Base-by-base conservation (phyloP, 2,113 vertebrate species). In the Triplophysa rosa region DNA sequence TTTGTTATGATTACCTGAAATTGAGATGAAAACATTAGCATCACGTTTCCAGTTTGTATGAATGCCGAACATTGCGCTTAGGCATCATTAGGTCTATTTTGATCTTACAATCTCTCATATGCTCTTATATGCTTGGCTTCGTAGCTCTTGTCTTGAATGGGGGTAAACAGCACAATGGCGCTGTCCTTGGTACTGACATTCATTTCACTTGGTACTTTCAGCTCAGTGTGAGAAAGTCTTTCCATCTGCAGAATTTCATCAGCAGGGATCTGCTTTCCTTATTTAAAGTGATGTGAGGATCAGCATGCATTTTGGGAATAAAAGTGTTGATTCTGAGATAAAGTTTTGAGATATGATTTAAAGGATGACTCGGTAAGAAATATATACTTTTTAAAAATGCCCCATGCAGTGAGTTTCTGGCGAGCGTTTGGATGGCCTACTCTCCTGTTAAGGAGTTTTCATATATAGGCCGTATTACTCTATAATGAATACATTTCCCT, bases 151-250 rank as follows among this genome's bases (percentile, higher is more conserved):
- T 1, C 8, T 62, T 63, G 40, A 47, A 63, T 47, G 5, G 19
- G 45, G 9, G 11, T 58, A n/a, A 62, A 42, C 11, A 21, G 42
- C 21, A 47, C 40, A 29, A 45, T 47, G 21, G 11, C 23, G 11
- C 79, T 80, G 63, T 58, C 79, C 79, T 29, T 80, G 70, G 79
- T 80, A 63, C 79, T 80, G 79, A 80, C 52, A 47, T 75, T 56
- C 19, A 58, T 61, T 45, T 29, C 54, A 56, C 0, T 2, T 3
- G 8, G 13, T 42, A 21, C 6, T 40, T 66, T 54, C 13, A 66
- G 59, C 33, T 80, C 21, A 5, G 8, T 40, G 69, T 45, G 26
- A 79, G 76, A 37, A 29, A 26, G 37, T 26, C 49, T n/a, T 63
- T 73, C 3, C 42, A 59, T 19, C 10, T 26, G 54, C n/a, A 47